These are phyloP conservation scores for Thymallus thymallus DNA, from an alignment of 2,113 vertebrate genomes.

Conservation along the genomic window DNA sequence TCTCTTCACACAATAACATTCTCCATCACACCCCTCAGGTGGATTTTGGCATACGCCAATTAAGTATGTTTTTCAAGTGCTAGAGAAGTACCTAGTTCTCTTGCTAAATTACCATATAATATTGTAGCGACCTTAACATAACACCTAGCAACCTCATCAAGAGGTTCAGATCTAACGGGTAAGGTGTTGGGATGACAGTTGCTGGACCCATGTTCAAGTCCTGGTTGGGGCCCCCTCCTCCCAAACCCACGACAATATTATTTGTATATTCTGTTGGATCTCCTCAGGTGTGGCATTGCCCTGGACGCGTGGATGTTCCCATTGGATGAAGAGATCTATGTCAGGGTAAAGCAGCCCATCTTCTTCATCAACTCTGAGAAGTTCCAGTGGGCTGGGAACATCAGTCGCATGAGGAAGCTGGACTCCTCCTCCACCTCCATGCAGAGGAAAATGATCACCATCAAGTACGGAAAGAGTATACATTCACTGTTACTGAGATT, in stretches of 20 bases:
- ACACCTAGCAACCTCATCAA: too few relatives aligned
- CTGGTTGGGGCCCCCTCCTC: neutral
- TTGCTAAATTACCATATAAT: too few relatives aligned
- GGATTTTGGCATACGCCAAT: too few relatives aligned
- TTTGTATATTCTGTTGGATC: neutral
- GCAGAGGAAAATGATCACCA: conserved; percentile 94
- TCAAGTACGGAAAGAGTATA: conserved; percentile 73
- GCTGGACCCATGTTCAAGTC: neutral
- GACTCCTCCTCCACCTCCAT: conserved; percentile 63
- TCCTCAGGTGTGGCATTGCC: conserved; percentile 85
- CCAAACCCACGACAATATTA: neutral
- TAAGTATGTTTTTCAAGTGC: too few relatives aligned
- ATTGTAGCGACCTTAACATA: too few relatives aligned
- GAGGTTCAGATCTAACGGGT: too few relatives aligned
- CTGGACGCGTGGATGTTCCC: conserved; percentile 93
- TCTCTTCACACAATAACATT: too few relatives aligned
- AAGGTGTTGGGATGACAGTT: too few relatives aligned
- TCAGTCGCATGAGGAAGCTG: conserved; percentile 81
- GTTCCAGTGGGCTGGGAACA: conserved; percentile 87
- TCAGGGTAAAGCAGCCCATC: conserved; percentile 83
- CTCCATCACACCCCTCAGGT: too few relatives aligned
- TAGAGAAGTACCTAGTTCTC: too few relatives aligned
- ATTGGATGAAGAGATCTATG: conserved; percentile 78
- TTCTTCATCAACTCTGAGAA: conserved; percentile 94
- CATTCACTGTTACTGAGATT: too few relatives aligned